phyloP scores from a whole-genome alignment of 1,140 invertebrate species.

The Ips nitidus region DNA sequence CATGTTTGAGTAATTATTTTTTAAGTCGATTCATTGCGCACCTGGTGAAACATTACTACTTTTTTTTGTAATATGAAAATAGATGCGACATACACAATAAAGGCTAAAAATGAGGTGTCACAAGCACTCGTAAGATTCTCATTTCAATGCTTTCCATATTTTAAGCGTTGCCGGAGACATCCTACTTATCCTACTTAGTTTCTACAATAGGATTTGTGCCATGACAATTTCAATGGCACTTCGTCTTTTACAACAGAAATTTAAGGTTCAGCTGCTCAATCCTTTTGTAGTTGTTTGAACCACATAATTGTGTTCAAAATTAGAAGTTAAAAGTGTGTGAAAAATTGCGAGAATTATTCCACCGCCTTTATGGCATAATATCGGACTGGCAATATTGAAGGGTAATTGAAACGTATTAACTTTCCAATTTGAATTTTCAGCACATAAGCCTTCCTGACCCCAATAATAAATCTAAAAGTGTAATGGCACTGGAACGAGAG shows the following conservation, averaged over 20 bases:
- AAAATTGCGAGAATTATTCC: no score
- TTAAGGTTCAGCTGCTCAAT: no score
- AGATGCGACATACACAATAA: not conserved
- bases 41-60: no score
- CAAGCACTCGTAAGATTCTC: slow-evolving; percentile 9
- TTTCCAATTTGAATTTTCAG: slow-evolving; percentile 1
- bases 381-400: not conserved
- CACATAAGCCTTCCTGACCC: not conserved
- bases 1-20: no score
- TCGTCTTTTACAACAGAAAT: not conserved
- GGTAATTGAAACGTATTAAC: not conserved
- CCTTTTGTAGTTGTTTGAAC: no score
- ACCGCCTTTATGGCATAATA: no score
- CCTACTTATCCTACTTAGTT: slow-evolving; percentile 17
- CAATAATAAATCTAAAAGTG: slow-evolving; percentile 5
- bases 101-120: slow-evolving; percentile 2
- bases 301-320: no score
- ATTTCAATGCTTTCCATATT: not conserved
- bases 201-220: slow-evolving; percentile 7
- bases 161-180: slow-evolving; percentile 13
- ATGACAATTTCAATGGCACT: slow-evolving; percentile 16
- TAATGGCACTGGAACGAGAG: not conserved
- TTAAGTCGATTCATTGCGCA: no score
- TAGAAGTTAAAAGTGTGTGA: no score
- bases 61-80: no score